These are phyloP conservation scores for Lordiphosa clarofinis DNA, from an alignment of 1,140 invertebrate species.

Conservation along the genomic window DNA sequence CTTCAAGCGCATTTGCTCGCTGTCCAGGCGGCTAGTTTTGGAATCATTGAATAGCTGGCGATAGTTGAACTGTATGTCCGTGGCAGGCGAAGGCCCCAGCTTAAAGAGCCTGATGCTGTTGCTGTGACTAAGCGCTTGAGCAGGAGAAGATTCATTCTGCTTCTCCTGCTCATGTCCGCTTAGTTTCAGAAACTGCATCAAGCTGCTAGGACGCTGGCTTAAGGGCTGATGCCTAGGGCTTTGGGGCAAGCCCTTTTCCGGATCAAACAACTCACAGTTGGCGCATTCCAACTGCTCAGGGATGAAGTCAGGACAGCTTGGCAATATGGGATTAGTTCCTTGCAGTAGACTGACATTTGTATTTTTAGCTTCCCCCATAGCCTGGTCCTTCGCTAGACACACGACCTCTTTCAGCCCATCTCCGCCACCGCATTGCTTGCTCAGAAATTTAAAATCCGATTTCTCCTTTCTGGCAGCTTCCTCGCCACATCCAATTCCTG, in stretches of 20 bases:
- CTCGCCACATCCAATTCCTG: background rate
- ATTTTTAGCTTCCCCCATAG: background rate
- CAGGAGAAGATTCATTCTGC: background rate
- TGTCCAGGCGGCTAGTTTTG: slow-evolving; percentile 2
- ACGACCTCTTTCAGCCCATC: background rate
- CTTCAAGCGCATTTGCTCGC: slow-evolving; percentile 27
- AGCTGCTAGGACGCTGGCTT: slow-evolving; percentile 22
- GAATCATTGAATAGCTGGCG: slow-evolving; percentile 21
- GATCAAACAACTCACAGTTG: slow-evolving; percentile 16
- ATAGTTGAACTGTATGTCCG: slow-evolving; percentile 40
- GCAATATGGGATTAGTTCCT: slow-evolving; percentile 9
- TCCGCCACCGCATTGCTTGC: background rate
- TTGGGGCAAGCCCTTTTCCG: background rate
- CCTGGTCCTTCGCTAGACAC: no score
- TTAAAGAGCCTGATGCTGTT: slow-evolving; percentile 17
- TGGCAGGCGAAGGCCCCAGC: background rate
- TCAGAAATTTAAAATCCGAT: background rate
- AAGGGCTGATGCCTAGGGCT: background rate
- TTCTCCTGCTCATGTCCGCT: slow-evolving; percentile 4
- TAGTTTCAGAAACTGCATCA: slow-evolving; percentile 26
- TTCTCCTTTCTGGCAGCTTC: background rate
- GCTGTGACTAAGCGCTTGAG: slow-evolving; percentile 1
- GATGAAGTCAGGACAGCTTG: slow-evolving; percentile 15
- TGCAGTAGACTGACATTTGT: slow-evolving; percentile 21
- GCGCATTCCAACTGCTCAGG: slow-evolving; percentile 1